phyloP scores from a whole-genome alignment of 1,140 invertebrate genomes.

The Charaxes varanes region DNA sequence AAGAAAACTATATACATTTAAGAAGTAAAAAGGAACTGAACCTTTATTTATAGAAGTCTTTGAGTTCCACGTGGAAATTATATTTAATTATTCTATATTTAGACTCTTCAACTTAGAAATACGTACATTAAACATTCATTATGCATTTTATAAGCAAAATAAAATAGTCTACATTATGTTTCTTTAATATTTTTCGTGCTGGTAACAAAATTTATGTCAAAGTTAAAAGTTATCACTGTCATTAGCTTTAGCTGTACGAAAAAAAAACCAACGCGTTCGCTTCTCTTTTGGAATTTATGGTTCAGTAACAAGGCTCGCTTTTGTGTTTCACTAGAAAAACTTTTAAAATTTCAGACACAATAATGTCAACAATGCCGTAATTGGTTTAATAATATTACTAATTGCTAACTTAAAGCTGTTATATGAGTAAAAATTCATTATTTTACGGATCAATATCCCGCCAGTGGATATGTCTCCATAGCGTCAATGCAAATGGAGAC shows the following conservation, averaged over 20 bases:
- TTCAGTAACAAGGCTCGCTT: conserved; percentile 71
- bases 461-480: conserved; percentile 37
- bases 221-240: conserved; percentile 53
- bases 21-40: no score
- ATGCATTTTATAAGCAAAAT: no score
- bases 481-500: conserved; percentile 64
- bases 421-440: conserved; percentile 23
- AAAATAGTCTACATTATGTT: no score
- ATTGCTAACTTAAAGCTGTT: conserved; percentile 29
- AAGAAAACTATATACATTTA: no score
- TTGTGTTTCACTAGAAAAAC: conserved; percentile 55
- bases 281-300: conserved; percentile 74
- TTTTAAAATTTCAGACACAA: conserved; percentile 50
- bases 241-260: conserved; percentile 48
- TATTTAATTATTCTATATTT: no score
- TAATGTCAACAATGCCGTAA: conserved; percentile 63
- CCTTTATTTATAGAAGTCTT: no score
- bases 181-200: conserved; percentile 23
- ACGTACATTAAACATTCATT: no score
- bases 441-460: conserved; percentile 61
- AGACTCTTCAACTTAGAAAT: no score
- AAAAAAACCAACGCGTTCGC: conserved; percentile 70
- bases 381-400: conserved; percentile 30
- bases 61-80: no score
- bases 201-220: conserved; percentile 42